phyloP scores from a whole-genome alignment of 2,888 invertebrate species.

The Chrysomela aeneicollis region DNA sequence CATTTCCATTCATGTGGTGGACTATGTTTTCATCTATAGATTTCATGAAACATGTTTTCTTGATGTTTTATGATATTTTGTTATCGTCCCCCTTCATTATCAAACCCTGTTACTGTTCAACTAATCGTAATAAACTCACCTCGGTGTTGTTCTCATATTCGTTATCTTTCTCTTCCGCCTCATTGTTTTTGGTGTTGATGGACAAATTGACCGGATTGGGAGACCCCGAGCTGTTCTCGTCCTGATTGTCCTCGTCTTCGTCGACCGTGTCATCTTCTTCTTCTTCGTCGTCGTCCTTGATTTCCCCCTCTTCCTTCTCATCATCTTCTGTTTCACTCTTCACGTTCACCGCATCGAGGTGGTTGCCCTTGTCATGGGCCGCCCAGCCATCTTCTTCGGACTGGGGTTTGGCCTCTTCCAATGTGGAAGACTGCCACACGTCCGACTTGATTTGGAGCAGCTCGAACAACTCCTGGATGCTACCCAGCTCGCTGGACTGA shows the following conservation, averaged over 20 bases:
- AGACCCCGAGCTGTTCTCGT: slow-evolving; percentile 74
- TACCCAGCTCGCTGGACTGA: slow-evolving; percentile 81
- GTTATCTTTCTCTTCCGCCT: slow-evolving; percentile 52
- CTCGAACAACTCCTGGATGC: slow-evolving; percentile 83
- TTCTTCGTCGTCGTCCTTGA: slow-evolving; percentile 59
- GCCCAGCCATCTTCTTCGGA: slow-evolving; percentile 61
- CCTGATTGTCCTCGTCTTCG: slow-evolving; percentile 52
- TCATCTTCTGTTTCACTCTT: slow-evolving; percentile 58
- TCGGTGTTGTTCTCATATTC: slow-evolving; percentile 49
- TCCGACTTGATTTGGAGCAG: slow-evolving; percentile 86
- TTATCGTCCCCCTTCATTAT: no score
- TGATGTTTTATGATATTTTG: no score
- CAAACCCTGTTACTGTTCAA: no score
- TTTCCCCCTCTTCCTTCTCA: slow-evolving; percentile 65
- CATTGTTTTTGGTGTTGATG: slow-evolving; percentile 67
- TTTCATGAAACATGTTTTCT: no score
- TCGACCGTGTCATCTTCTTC: slow-evolving; percentile 55
- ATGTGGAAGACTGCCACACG: slow-evolving; percentile 68
- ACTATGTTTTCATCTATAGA: no score
- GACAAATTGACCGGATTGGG: slow-evolving; percentile 86
- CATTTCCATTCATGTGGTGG: no score
- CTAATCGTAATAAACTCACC: slow-evolving; percentile 47
- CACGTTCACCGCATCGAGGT: slow-evolving; percentile 46
- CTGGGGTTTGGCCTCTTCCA: slow-evolving; percentile 55
- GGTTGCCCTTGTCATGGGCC: slow-evolving; percentile 58